Evolutionary conservation across 2,888 invertebrate species (phyloP).

Genomic region (Colostygia pectinataria): DNA sequence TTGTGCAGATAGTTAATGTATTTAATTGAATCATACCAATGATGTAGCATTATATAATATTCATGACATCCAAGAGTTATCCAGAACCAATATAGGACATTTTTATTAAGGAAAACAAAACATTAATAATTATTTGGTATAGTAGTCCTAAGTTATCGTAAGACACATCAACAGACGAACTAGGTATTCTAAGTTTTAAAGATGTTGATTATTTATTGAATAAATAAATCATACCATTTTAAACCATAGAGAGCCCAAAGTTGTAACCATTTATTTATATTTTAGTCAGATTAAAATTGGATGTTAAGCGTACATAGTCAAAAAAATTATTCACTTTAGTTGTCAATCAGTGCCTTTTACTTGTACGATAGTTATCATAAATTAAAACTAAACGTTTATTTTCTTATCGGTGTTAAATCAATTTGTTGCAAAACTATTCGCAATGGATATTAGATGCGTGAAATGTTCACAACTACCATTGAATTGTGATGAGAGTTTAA

Average conservation of each 20-base stretch:
- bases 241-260: constrained; percentile 13
- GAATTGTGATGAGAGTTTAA: constrained; percentile 26
- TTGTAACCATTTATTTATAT: background rate
- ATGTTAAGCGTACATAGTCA: constrained; percentile 22
- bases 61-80: background rate
- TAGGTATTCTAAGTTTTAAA: constrained; percentile 21
- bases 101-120: background rate
- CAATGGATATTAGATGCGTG: constrained; percentile 16
- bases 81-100: background rate
- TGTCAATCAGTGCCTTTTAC: constrained; percentile 56
- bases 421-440: constrained; percentile 26
- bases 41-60: background rate
- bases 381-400: constrained; percentile 37
- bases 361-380: constrained; percentile 42
- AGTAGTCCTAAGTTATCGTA: constrained; percentile 30
- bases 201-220: constrained; percentile 16
- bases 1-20: constrained; percentile 9
- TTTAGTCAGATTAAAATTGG: constrained; percentile 17
- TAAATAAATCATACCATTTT: constrained; percentile 15
- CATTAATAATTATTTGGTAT: background rate
- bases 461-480: constrained; percentile 21
- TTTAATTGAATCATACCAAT: background rate
- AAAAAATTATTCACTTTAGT: constrained; percentile 34
- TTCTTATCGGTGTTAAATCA: constrained; percentile 29
- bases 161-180: constrained; percentile 23